A percentile compares a stretch with the other conserved stretches of the same genome.
Evolutionary conservation across 2,888 invertebrate species (phyloP).

Genomic region (Limnephilus lunatus): DNA sequence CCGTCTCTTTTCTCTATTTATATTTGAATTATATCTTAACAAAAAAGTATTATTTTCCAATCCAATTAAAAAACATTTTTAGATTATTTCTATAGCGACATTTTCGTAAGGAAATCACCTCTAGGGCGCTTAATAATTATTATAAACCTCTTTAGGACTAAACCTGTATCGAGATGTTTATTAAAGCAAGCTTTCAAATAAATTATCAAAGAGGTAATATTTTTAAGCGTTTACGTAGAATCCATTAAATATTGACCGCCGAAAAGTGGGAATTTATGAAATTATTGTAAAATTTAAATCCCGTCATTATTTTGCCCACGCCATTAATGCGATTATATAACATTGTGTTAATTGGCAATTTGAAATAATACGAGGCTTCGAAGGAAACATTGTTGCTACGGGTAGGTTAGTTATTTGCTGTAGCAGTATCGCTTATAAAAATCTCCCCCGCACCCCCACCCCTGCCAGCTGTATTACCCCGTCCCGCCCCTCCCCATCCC

Average conservation of each 20-base stretch:
- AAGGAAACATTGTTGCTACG: conserved; percentile 6
- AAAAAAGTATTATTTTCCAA: too few species aligned
- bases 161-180: too few species aligned
- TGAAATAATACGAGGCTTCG: neutral
- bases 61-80: too few species aligned
- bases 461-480: neutral
- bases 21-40: too few species aligned
- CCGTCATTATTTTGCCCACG: neutral
- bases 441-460: conserved; percentile 45
- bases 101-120: too few species aligned
- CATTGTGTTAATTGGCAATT: neutral
- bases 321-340: neutral
- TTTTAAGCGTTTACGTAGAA: neutral
- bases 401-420: conserved; percentile 28
- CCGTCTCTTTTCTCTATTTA: too few species aligned
- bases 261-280: neutral
- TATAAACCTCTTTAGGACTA: too few species aligned
- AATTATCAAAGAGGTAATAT: too few species aligned
- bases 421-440: conserved; percentile 52
- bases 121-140: too few species aligned
- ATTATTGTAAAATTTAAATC: neutral
- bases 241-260: neutral
- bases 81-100: too few species aligned
- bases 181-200: too few species aligned
- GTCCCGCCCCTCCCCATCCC: neutral